phyloP scores from a whole-genome alignment of 2,113 vertebrate genomes.

The Chitala chitala region DNA sequence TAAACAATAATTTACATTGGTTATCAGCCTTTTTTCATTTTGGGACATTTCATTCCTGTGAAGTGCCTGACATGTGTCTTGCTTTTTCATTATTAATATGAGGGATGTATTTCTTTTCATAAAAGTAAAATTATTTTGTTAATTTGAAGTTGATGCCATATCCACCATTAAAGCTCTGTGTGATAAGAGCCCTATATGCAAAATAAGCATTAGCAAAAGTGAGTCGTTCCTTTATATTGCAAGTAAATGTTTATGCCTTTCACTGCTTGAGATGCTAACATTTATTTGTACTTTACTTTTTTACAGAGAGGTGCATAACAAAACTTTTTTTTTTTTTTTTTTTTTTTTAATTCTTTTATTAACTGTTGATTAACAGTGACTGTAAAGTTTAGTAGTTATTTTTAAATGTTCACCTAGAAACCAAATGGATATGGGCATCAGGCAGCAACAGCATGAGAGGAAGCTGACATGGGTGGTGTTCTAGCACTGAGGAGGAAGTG shows the following conservation, averaged over 20 bases:
- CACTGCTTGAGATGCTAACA: neutral
- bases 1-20: too few relatives aligned
- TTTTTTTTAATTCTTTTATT: too few relatives aligned
- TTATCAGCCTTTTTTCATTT: too few relatives aligned
- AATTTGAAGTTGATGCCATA: too few relatives aligned
- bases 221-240: neutral
- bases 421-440: neutral
- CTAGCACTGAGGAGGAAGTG: neutral
- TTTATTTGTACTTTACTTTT: conserved; percentile 2
- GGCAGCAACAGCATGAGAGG: neutral
- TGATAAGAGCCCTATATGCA: too few relatives aligned
- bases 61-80: too few relatives aligned
- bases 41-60: too few relatives aligned
- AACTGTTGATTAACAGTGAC: too few relatives aligned
- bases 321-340: neutral
- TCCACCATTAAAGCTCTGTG: too few relatives aligned
- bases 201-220: neutral
- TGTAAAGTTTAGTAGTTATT: neutral
- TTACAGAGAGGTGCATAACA: neutral
- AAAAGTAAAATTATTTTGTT: too few relatives aligned
- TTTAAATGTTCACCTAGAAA: neutral
- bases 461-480: neutral
- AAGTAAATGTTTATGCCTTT: neutral
- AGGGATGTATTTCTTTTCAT: too few relatives aligned
- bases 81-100: too few relatives aligned